Evolutionary conservation across 2,888 invertebrate genomes (phyloP).

Genomic region (Melanargia galathea): DNA sequence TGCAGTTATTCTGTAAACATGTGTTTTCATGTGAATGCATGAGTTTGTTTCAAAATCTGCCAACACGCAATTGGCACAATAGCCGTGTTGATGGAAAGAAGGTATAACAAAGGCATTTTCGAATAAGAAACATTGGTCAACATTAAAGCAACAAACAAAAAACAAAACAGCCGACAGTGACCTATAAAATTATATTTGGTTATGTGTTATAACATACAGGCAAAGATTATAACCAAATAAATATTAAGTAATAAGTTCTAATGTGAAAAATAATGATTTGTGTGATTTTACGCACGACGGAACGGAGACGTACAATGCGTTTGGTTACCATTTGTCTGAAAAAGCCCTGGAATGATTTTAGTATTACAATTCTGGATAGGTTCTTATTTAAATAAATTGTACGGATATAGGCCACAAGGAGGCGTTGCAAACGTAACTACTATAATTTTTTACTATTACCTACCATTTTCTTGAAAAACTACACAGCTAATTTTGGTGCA

Average conservation of each 20-base stretch:
- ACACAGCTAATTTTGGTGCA: too few relatives aligned
- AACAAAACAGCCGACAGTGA: background rate
- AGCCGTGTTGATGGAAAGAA: constrained; percentile 53
- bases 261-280: background rate
- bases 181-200: background rate
- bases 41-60: constrained; percentile 62
- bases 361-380: too few relatives aligned
- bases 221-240: background rate
- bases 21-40: constrained; percentile 59
- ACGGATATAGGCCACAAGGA: too few relatives aligned
- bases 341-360: too few relatives aligned
- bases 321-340: too few relatives aligned
- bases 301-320: too few relatives aligned
- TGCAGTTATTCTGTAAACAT: constrained; percentile 25
- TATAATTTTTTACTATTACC: too few relatives aligned
- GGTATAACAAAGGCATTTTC: constrained; percentile 70
- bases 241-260: background rate
- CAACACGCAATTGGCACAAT: constrained; percentile 54
- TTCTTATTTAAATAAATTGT: too few relatives aligned
- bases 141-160: constrained; percentile 14
- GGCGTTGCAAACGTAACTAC: background rate
- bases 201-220: too few relatives aligned
- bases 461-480: too few relatives aligned
- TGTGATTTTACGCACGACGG: too few relatives aligned
- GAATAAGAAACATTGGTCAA: constrained; percentile 46